Percentiles rank a stretch among this genome's conserved stretches.
Conservation (phyloP, 2,797 vertebrate species). For the Setipinna tenuifilis region DNA sequence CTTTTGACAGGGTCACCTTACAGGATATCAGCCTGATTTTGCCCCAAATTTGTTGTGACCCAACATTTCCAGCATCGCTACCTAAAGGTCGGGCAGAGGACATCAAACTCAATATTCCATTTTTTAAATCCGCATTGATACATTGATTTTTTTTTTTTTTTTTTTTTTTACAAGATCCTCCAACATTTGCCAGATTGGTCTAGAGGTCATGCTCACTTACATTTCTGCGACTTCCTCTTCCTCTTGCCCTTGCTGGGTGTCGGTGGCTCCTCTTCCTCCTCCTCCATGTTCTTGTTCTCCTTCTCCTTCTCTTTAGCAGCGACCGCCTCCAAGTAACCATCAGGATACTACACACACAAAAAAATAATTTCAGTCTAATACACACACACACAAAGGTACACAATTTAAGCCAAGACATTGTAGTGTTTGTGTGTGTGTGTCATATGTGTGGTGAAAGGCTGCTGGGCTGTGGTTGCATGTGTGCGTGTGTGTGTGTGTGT, state of each 20-base stretch:
- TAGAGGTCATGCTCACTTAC: slow-evolving; percentile 54
- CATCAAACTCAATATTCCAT: too few species aligned
- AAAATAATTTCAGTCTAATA: background rate
- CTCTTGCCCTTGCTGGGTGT: slow-evolving; percentile 82
- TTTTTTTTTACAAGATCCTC: too few species aligned
- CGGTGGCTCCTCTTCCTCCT: slow-evolving; percentile 54
- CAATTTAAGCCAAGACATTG: background rate
- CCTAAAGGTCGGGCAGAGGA: too few species aligned
- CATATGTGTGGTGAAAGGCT: background rate
- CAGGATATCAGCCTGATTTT: too few species aligned
- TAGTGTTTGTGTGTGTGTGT: background rate
- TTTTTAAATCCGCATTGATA: too few species aligned
- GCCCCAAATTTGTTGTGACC: too few species aligned
- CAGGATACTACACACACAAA: slow-evolving; percentile 83
- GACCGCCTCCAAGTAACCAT: slow-evolving; percentile 89
- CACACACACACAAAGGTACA: background rate
- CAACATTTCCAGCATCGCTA: too few species aligned
- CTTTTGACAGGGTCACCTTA: too few species aligned
- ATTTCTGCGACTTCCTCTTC: slow-evolving; percentile 79
- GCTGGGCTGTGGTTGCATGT: background rate
- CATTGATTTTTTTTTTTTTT: too few species aligned
- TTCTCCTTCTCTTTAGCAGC: slow-evolving; percentile 89
- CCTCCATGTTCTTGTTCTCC: slow-evolving; percentile 82
- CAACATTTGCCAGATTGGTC: background rate
- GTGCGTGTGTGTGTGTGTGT: background rate